phyloP scores from a whole-genome alignment of 2,113 vertebrate genomes.

The Scomber colias region DNA sequence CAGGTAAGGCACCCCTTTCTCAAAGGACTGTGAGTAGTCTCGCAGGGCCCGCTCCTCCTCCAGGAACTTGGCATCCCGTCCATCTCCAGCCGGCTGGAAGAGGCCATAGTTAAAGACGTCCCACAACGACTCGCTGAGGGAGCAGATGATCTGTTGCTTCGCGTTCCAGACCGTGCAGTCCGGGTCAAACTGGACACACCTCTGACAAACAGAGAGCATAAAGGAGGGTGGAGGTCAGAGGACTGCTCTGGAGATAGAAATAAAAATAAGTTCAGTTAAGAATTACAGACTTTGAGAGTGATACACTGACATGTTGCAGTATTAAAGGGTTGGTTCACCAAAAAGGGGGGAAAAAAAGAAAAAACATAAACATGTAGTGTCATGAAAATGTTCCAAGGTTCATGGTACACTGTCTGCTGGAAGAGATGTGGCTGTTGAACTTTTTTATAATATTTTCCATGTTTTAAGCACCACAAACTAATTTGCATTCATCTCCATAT shows the following conservation, averaged over 20 bases:
- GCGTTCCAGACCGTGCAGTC: slow-evolving; percentile 92
- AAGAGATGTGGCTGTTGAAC: too few relatives aligned
- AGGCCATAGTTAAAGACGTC: slow-evolving; percentile 94
- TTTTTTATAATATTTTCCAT: too few relatives aligned
- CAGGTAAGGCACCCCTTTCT: slow-evolving; percentile 94
- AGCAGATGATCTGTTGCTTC: slow-evolving; percentile 93
- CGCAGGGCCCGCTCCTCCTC: slow-evolving; percentile 90
- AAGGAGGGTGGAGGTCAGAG: slow-evolving; percentile 19
- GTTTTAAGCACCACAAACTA: too few relatives aligned
- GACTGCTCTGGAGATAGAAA: background rate
- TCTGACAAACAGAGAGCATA: slow-evolving; percentile 77
- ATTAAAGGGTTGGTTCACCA: too few relatives aligned
- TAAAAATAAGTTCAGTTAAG: too few relatives aligned
- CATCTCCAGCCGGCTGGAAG: slow-evolving; percentile 93
- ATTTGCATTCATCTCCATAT: too few relatives aligned
- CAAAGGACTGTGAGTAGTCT: slow-evolving; percentile 91
- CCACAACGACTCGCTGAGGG: slow-evolving; percentile 91
- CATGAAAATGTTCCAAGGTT: too few relatives aligned
- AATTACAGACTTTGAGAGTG: too few relatives aligned
- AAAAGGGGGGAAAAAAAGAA: too few relatives aligned
- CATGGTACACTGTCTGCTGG: too few relatives aligned
- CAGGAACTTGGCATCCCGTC: slow-evolving; percentile 92
- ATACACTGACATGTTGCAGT: too few relatives aligned
- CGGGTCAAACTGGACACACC: slow-evolving; percentile 93
- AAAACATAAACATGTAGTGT: too few relatives aligned